Evolutionary conservation across 2,797 vertebrate genomes (phyloP).

Genomic region (Clarias laeviceps): DNA sequence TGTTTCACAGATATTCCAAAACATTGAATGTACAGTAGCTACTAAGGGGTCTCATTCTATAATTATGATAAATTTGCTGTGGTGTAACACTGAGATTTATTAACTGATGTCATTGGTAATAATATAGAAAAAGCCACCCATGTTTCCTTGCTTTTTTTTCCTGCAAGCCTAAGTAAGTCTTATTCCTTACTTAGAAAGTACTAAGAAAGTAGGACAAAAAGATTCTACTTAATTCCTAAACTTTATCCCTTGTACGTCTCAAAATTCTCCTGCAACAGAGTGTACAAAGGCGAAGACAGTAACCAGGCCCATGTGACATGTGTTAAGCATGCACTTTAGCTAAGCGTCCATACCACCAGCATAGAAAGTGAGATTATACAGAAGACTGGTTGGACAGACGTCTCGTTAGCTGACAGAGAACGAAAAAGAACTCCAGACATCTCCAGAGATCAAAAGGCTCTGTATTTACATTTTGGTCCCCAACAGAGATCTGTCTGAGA

Average conservation of each 20-base stretch:
- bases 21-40: not conserved
- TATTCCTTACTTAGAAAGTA: not conserved
- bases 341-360: not conserved
- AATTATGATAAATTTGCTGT: not conserved
- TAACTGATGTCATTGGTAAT: not conserved
- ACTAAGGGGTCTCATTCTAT: not conserved
- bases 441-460: conserved; percentile 36
- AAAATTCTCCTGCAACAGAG: not conserved
- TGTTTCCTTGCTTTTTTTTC: too few relatives aligned
- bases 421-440: conserved; percentile 3
- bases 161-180: not conserved
- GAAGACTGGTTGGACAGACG: conserved; percentile 13
- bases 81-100: not conserved
- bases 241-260: conserved; percentile 30
- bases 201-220: conserved; percentile 51
- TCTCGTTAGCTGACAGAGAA: conserved; percentile 6
- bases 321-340: not conserved
- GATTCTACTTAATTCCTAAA: conserved; percentile 20
- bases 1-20: not conserved
- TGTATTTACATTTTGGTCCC: conserved; percentile 65
- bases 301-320: conserved; percentile 6
- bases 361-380: conserved; percentile 21
- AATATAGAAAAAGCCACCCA: too few relatives aligned
- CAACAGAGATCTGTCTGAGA: conserved; percentile 65
- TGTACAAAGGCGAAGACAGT: conserved; percentile 11